Percentiles rank a stretch among this genome's conserved stretches.
Evolutionary conservation across 2,797 vertebrate genomes (phyloP).

Genomic region (Pristis pectinata): DNA sequence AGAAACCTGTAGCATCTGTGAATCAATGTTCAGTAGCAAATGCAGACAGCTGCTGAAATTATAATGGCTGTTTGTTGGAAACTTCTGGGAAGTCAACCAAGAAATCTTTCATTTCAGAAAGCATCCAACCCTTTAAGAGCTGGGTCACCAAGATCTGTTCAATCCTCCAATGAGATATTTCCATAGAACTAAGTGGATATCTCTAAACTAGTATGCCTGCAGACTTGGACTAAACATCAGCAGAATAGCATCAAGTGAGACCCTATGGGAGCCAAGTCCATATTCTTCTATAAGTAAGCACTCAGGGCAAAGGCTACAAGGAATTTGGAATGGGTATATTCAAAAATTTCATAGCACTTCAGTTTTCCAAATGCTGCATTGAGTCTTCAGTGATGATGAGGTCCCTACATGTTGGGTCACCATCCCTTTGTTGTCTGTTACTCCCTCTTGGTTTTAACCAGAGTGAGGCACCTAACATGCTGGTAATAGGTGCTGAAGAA

Average conservation of each 20-base stretch:
- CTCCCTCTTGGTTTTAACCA: not conserved
- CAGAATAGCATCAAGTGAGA: no score
- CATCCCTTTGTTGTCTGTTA: not conserved
- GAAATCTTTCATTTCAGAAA: not conserved
- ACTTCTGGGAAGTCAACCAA: not conserved
- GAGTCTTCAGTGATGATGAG: not conserved
- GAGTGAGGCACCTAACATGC: not conserved
- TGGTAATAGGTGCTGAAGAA: not conserved
- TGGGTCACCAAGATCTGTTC: not conserved
- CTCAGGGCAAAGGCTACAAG: no score
- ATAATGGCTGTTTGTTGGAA: not conserved
- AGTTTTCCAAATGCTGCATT: not conserved
- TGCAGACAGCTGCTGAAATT: not conserved
- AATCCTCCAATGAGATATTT: not conserved
- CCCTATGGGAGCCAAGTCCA: no score
- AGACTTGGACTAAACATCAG: no score
- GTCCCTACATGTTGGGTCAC: not conserved
- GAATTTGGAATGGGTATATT: not conserved
- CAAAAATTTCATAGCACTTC: not conserved
- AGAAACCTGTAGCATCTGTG: not conserved
- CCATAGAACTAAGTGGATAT: not conserved
- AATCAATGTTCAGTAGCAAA: not conserved
- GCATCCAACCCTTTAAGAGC: not conserved
- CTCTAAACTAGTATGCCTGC: not conserved
- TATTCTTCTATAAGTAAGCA: no score